Evolutionary conservation across 2,113 vertebrate genomes (phyloP).

Genomic region (Gymnarchus niloticus): DNA sequence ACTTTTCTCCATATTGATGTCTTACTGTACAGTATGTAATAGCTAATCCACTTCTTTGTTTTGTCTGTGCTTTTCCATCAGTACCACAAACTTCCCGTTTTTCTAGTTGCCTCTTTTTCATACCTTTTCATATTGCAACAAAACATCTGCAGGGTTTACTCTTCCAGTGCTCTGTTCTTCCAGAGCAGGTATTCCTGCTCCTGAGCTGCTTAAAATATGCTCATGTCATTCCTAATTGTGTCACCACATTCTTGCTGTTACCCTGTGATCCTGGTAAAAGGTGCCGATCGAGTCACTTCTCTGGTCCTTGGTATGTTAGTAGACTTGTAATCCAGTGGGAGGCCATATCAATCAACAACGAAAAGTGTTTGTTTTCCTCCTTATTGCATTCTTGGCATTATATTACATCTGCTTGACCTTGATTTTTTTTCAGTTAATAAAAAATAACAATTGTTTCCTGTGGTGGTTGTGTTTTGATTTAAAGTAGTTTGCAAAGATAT

Average conservation of each 20-base stretch:
- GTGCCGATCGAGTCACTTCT: not conserved
- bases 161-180: not conserved
- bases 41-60: not conserved
- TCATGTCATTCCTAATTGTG: not conserved
- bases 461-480: not conserved
- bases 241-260: not conserved
- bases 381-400: not conserved
- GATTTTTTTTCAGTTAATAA: not conserved
- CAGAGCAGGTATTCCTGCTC: not conserved
- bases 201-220: not conserved
- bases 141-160: not conserved
- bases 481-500: not conserved
- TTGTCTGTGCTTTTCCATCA: not conserved
- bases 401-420: not conserved
- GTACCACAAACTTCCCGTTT: not conserved
- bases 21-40: too few species aligned
- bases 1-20: too few species aligned
- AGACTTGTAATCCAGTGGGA: not conserved
- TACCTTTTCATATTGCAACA: not conserved
- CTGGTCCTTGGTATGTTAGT: not conserved
- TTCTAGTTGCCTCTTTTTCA: not conserved
- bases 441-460: not conserved
- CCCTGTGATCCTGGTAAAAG: not conserved
- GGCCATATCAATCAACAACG: not conserved
- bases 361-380: not conserved